phyloP scores from a whole-genome alignment of 2,797 vertebrate species.

The Oreochromis mossambicus region DNA sequence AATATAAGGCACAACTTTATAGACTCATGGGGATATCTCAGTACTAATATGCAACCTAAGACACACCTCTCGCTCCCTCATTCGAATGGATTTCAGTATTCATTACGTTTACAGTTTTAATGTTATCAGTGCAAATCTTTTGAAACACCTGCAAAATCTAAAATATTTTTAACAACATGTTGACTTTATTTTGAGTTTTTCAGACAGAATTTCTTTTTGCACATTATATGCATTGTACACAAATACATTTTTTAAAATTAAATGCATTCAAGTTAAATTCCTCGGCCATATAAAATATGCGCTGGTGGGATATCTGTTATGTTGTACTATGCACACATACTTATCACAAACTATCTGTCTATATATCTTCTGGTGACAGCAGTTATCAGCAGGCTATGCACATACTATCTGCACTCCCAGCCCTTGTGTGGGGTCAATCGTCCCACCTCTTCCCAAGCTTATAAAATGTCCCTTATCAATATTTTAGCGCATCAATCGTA shows the following conservation, averaged over 20 bases:
- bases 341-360: not conserved
- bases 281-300: not conserved
- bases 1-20: conserved; percentile 13
- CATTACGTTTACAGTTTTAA: not conserved
- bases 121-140: not conserved
- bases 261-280: not conserved
- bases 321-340: not conserved
- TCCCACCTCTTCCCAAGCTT: conserved; percentile 71
- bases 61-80: not conserved
- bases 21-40: not conserved
- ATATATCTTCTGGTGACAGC: not conserved
- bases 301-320: not conserved
- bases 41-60: not conserved
- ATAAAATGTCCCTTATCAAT: conserved; percentile 82
- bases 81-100: not conserved
- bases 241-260: not conserved
- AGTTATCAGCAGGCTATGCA: conserved; percentile 6
- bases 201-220: not conserved
- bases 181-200: not conserved
- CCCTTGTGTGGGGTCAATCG: conserved; percentile 64
- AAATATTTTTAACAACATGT: not conserved
- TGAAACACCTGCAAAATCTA: not conserved
- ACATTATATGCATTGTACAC: not conserved
- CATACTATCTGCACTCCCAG: conserved; percentile 6
- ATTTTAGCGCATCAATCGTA: conserved; percentile 83